Conservation (phyloP, 2,888 invertebrate genomes). For the Ophonus ardosiacus region DNA sequence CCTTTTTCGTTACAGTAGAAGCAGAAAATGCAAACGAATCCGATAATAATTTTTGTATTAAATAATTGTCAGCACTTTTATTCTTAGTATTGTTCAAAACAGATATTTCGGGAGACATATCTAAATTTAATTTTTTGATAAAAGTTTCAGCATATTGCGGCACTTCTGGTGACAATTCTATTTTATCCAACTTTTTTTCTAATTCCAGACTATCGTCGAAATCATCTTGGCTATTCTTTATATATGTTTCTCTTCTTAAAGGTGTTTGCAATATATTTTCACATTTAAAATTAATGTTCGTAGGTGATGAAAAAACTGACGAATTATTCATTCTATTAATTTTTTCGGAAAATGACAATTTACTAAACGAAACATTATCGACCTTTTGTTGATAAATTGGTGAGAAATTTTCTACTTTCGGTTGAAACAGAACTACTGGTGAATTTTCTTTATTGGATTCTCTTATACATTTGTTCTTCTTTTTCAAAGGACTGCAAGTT, state of each 20-base stretch:
- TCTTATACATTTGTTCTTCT: neutral
- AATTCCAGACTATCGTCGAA: constrained; percentile 68
- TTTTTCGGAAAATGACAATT: constrained; percentile 36
- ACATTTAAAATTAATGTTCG: constrained; percentile 40
- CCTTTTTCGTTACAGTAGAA: neutral
- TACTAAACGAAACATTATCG: constrained; percentile 14
- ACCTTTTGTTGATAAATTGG: constrained; percentile 22
- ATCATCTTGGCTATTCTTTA: constrained; percentile 49
- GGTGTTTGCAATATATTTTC: constrained; percentile 46
- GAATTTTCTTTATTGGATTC: constrained; percentile 55
- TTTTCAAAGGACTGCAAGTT: constrained; percentile 29
- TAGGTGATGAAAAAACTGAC: constrained; percentile 49
- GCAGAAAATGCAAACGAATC: constrained; percentile 66
- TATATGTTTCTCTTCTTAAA: constrained; percentile 64
- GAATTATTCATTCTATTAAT: constrained; percentile 45
- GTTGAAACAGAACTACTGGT: constrained; percentile 22
- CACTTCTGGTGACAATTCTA: constrained; percentile 44
- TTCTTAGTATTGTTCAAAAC: neutral
- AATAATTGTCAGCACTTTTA: constrained; percentile 50
- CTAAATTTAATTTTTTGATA: constrained; percentile 7
- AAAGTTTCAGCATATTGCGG: neutral
- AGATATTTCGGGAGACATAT: constrained; percentile 8
- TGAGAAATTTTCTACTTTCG: constrained; percentile 9
- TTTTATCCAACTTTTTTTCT: constrained; percentile 35
- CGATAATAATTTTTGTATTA: constrained; percentile 42